These are phyloP conservation scores for Drosophila pseudoananassae DNA, from an alignment of 1,140 invertebrate species.

Conservation along the genomic window DNA sequence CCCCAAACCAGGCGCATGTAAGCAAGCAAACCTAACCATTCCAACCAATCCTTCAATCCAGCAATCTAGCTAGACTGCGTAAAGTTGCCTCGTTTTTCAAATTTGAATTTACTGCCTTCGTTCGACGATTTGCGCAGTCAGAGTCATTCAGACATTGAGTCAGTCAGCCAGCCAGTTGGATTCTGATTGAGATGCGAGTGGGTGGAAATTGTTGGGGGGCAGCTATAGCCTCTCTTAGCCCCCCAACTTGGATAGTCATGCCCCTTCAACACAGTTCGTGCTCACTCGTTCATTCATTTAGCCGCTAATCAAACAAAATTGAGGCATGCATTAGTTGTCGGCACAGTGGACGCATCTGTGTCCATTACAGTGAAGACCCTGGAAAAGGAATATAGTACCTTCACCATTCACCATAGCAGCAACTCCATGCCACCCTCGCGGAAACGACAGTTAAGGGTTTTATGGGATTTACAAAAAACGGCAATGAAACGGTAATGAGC, in stretches of 20 bases:
- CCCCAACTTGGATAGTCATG: neutral
- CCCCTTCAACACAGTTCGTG: slow-evolving; percentile 10
- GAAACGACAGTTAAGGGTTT: slow-evolving; percentile 1
- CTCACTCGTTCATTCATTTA: slow-evolving; percentile 61
- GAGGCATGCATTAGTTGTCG: slow-evolving; percentile 62
- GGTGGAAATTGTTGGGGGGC: neutral
- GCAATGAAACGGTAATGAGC: slow-evolving; percentile 7
- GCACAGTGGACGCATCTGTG: slow-evolving; percentile 30
- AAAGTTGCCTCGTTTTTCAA: slow-evolving; percentile 61
- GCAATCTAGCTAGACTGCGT: slow-evolving; percentile 11
- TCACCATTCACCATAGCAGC: no score
- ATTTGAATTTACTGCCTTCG: slow-evolving; percentile 59
- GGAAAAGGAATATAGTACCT: no score
- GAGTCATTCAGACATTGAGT: slow-evolving; percentile 38
- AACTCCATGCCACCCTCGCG: no score
- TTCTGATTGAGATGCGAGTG: slow-evolving; percentile 14
- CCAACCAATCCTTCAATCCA: slow-evolving; percentile 7
- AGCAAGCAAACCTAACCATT: no score
- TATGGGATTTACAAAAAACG: slow-evolving; percentile 3
- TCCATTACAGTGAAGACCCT: neutral
- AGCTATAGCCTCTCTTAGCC: neutral
- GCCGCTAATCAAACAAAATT: slow-evolving; percentile 66
- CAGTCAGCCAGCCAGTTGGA: slow-evolving; percentile 14
- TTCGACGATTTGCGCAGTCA: slow-evolving; percentile 44
- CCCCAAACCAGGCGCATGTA: no score